Percentiles rank a stretch among this genome's conserved stretches.
Evolutionary conservation across 92 coral and sea anemone species (phyloP).

Genomic region (Porites evermanni): DNA sequence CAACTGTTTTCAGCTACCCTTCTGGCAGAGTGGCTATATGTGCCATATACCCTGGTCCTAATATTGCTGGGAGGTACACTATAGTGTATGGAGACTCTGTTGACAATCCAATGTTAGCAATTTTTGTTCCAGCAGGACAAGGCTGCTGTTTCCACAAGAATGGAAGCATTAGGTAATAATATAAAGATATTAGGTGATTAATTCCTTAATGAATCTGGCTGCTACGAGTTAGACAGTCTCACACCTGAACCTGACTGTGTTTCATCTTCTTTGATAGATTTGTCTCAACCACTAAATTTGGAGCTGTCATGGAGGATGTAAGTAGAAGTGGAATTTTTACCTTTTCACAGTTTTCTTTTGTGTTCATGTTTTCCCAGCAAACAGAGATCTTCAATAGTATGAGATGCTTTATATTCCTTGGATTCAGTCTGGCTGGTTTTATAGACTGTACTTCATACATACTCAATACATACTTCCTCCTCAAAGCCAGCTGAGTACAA

Average conservation of each 20-base stretch:
- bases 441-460: too few species aligned
- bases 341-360: too few species aligned
- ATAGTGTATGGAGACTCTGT: conserved; percentile 80
- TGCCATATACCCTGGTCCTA: conserved; percentile 76
- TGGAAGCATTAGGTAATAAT: conserved; percentile 76
- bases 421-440: too few species aligned
- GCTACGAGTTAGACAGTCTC: not conserved
- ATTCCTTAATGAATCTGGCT: too few species aligned
- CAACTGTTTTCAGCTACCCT: conserved; percentile 76
- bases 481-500: too few species aligned
- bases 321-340: not conserved
- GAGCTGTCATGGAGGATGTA: conserved; percentile 85
- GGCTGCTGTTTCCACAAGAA: conserved; percentile 83
- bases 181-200: not conserved
- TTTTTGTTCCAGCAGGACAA: conserved; percentile 79
- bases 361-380: too few species aligned
- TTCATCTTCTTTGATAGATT: conserved; percentile 55
- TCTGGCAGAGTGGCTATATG: conserved; percentile 93
- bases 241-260: not conserved
- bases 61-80: conserved; percentile 82
- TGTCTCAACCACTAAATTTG: conserved; percentile 82
- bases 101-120: conserved; percentile 76
- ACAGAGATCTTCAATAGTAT: too few species aligned
- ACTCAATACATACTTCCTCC: too few species aligned
- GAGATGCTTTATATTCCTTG: too few species aligned